Percentiles rank a stretch among this genome's conserved stretches.
phyloP scores from a whole-genome alignment of 2,888 invertebrate species.

The Tenthredo notha region DNA sequence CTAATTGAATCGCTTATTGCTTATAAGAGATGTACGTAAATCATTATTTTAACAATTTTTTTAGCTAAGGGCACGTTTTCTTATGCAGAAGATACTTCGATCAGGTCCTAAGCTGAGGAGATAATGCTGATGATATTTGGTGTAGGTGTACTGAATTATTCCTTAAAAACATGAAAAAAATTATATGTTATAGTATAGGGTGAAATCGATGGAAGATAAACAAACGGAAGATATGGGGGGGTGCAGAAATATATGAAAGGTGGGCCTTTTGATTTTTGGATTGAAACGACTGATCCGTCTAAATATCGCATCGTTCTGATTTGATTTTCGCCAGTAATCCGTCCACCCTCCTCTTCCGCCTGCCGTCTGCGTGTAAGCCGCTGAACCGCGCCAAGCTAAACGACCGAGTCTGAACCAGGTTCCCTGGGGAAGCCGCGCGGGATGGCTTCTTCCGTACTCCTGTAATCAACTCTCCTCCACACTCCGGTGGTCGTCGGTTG shows the following conservation, averaged over 20 bases:
- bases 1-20: neutral
- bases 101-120: neutral
- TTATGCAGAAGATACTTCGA: neutral
- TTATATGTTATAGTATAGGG: neutral
- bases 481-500: constrained; percentile 40
- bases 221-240: neutral
- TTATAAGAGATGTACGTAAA: neutral
- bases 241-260: neutral
- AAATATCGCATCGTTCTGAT: constrained; percentile 52
- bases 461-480: constrained; percentile 66
- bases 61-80: neutral
- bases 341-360: neutral
- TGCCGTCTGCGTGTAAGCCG: constrained; percentile 42
- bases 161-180: neutral
- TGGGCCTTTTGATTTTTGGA: constrained; percentile 37
- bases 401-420: constrained; percentile 59
- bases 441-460: constrained; percentile 69
- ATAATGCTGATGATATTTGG: neutral
- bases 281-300: constrained; percentile 51
- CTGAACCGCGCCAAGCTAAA: constrained; percentile 55
- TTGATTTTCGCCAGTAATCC: constrained; percentile 52
- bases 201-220: neutral
- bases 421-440: constrained; percentile 67
- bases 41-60: neutral
- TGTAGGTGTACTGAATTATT: neutral